A percentile compares a stretch with the other conserved stretches of the same genome.
Conservation (phyloP, 2,797 vertebrate genomes). For the Smutsia gigantea region DNA sequence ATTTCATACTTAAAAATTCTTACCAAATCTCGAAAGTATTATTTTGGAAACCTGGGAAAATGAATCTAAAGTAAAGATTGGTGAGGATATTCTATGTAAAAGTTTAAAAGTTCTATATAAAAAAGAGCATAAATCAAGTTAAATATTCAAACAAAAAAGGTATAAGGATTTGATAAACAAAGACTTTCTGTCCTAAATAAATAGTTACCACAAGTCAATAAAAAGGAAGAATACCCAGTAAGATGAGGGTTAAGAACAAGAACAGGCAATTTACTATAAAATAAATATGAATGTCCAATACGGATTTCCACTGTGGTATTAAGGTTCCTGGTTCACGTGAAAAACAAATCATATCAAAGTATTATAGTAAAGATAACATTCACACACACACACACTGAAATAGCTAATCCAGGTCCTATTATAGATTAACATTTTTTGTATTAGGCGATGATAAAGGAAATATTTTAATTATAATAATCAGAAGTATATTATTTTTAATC, state of each 20-base stretch:
- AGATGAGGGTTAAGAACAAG: not conserved
- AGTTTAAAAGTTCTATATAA: not conserved
- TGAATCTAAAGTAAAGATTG: not conserved
- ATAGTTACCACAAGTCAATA: not conserved
- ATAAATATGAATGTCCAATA: not conserved
- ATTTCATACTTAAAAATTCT: not conserved
- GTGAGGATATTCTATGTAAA: not conserved
- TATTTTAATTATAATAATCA: not conserved
- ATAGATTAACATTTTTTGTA: not conserved
- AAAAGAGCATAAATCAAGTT: not conserved
- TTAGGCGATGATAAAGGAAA: not conserved
- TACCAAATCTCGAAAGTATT: not conserved
- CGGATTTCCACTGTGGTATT: not conserved
- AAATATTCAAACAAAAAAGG: not conserved
- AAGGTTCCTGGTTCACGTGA: not conserved
- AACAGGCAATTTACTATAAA: not conserved
- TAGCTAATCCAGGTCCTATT: not conserved
- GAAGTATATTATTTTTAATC: not conserved
- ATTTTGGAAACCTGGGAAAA: not conserved
- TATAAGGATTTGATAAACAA: not conserved
- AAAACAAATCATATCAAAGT: not conserved
- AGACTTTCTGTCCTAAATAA: not conserved
- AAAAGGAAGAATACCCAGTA: not conserved
- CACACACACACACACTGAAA: not conserved
- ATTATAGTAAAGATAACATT: not conserved